phyloP scores from a whole-genome alignment of 2,797 vertebrate genomes.

The Cryptoprocta ferox region DNA sequence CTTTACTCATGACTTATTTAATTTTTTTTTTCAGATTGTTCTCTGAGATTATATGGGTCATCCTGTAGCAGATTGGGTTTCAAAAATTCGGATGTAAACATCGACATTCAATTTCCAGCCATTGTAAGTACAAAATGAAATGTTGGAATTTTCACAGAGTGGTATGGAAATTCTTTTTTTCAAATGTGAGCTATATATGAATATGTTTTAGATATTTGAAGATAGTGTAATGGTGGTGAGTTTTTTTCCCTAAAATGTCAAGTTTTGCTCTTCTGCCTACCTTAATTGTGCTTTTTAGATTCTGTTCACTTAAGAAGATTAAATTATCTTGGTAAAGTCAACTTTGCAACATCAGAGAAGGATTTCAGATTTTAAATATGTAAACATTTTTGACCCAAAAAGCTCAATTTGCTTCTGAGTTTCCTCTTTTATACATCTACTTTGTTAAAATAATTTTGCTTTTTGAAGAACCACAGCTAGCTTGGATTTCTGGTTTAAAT shows the following conservation, averaged over 20 bases:
- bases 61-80: slow-evolving; percentile 96
- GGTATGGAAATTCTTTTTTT: neutral
- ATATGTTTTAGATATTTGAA: slow-evolving; percentile 53
- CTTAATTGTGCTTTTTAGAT: neutral
- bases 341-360: slow-evolving; percentile 38
- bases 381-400: neutral
- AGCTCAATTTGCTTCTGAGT: neutral
- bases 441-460: slow-evolving; percentile 44
- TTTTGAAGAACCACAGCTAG: slow-evolving; percentile 48
- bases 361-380: slow-evolving; percentile 50
- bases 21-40: slow-evolving; percentile 89
- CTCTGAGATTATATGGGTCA: slow-evolving; percentile 95
- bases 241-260: neutral
- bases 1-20: slow-evolving; percentile 49
- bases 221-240: neutral
- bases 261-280: slow-evolving; percentile 20
- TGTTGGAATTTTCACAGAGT: slow-evolving; percentile 43
- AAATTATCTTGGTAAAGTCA: slow-evolving; percentile 42
- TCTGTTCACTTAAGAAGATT: slow-evolving; percentile 16
- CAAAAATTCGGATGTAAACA: slow-evolving; percentile 96
- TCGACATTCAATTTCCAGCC: slow-evolving; percentile 94
- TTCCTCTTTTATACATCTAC: neutral
- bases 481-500: slow-evolving; percentile 38
- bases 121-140: slow-evolving; percentile 90
- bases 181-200: neutral